phyloP scores from a whole-genome alignment of 1,140 invertebrate genomes.

The Bombus waltoni region DNA sequence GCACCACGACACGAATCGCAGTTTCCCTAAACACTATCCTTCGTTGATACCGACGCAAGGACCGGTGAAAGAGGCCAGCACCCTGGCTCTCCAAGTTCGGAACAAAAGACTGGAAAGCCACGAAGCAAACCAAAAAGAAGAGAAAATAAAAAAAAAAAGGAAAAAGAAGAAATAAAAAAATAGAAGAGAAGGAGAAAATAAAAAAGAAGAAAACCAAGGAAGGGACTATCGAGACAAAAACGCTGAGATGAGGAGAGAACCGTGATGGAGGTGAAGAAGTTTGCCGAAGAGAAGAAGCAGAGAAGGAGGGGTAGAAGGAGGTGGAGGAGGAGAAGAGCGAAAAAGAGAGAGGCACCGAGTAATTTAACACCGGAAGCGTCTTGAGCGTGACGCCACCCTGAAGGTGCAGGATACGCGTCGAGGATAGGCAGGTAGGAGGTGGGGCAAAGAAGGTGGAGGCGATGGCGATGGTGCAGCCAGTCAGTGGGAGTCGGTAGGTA shows the following conservation, averaged over 20 bases:
- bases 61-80: neutral
- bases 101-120: constrained; percentile 51
- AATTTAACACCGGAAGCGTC: constrained; percentile 83
- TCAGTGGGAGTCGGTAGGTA: constrained; percentile 70
- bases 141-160: constrained; percentile 23
- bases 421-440: constrained; percentile 73
- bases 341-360: constrained; percentile 72
- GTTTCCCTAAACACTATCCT: neutral
- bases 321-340: constrained; percentile 43
- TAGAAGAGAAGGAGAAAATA: neutral
- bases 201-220: constrained; percentile 28
- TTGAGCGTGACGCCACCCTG: constrained; percentile 83
- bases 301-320: constrained; percentile 23
- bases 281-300: constrained; percentile 35
- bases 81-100: neutral
- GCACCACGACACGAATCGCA: too few species aligned
- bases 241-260: constrained; percentile 27
- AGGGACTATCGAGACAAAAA: constrained; percentile 46
- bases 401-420: constrained; percentile 81
- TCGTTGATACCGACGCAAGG: neutral
- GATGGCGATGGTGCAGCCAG: constrained; percentile 73
- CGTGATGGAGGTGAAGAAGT: constrained; percentile 57
- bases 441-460: constrained; percentile 70
- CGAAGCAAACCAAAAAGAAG: constrained; percentile 47
- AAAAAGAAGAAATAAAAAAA: neutral